phyloP scores from a whole-genome alignment of 2,113 vertebrate genomes.

The Otocyon megalotis region DNA sequence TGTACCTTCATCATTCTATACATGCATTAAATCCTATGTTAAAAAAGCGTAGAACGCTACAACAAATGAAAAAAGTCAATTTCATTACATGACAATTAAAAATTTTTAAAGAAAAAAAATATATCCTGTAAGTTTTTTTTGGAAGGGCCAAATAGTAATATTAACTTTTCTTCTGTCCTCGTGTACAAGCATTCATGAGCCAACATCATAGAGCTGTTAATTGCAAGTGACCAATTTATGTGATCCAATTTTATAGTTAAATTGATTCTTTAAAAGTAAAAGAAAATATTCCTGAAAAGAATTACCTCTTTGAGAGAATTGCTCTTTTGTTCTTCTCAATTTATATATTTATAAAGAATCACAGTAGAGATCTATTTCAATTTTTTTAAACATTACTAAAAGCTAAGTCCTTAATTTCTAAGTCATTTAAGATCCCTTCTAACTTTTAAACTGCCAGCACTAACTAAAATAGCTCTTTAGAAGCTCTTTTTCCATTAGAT shows the following conservation, averaged over 20 bases:
- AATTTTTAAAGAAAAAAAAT: conserved; percentile 20
- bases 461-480: conserved; percentile 41
- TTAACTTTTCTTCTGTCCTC: conserved; percentile 8
- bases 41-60: not conserved
- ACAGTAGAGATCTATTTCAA: conserved; percentile 38
- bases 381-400: conserved; percentile 60
- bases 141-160: not conserved
- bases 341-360: not conserved
- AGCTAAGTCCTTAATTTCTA: conserved; percentile 24
- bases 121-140: not conserved
- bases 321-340: conserved; percentile 31
- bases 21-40: not conserved
- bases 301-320: conserved; percentile 29
- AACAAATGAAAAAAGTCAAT: not conserved
- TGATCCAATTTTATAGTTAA: conserved; percentile 26
- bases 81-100: not conserved
- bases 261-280: conserved; percentile 34
- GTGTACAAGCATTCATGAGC: not conserved
- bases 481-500: not conserved
- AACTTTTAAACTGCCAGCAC: not conserved
- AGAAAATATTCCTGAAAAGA: conserved; percentile 58
- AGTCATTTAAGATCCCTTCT: conserved; percentile 45
- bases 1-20: not conserved
- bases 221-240: not conserved
- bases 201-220: not conserved